Base-by-base conservation (phyloP, 2,113 vertebrate species). In the Xiphophorus couchianus region DNA sequence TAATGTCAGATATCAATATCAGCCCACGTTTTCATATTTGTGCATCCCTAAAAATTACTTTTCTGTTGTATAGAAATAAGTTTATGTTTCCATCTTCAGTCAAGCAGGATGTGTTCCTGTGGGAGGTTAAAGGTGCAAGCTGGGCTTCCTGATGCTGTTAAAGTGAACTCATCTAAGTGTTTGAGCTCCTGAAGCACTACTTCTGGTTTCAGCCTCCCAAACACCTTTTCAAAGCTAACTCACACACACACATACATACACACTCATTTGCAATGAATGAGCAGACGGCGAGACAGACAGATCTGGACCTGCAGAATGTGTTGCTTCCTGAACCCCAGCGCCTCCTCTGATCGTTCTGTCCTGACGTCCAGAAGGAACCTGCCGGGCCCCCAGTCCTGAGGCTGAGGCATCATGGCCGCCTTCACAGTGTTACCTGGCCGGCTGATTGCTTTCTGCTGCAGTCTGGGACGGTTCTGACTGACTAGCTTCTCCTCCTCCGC, bases 281-380 rank as follows among this genome's bases (percentile, higher is more conserved):
- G 66, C 71, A 67, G 7, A 81, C 31, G 73, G 31, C 76, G 74
- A 17, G 13, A 42, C 73, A 29, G 1, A 80, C 58, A 72, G 27
- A 63, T 29, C 67, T 62, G 30, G 62, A 31, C 65, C 25, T 30
- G 44, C 60, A 17, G 48, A 73, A 67, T 74, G 69, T 61, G 25
- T 54, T 73, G 77, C 30, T 64, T 62, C 15, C 71, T 85, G 31
- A 94, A 95, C 94, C 95, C 94, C 88, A n/a, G 10, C 42, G 42
- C 44, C 28, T 44, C 54, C 75, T 37, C 54, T 0, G 6, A 28
- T 51, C 66, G 9, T 22, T 67, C 66, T 39, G 51, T 39, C 62
- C 61, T n/a, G 78, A 82, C 69, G 66, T 77, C 15, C 4, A 69
- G 68, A 76, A 68, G 3, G 78, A 78, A n/a, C 22, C 22, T 0